Evolutionary conservation across 1,140 invertebrate species (phyloP).

Genomic region (Metaphire vulgaris): DNA sequence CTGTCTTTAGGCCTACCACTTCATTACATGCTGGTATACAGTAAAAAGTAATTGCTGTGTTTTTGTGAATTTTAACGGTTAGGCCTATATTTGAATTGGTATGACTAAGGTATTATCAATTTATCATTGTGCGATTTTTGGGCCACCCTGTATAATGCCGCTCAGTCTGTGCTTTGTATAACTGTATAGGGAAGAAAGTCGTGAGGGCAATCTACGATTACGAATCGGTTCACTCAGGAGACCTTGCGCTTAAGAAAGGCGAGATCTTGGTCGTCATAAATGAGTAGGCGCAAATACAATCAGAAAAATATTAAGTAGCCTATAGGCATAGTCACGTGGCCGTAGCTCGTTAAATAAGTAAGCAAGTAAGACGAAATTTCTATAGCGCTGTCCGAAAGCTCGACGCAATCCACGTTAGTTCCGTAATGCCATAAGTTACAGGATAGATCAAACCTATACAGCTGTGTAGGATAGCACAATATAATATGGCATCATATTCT

Average conservation of each 20-base stretch:
- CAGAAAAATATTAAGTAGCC: background rate
- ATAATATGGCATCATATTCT: background rate
- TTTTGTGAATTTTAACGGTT: too few relatives aligned
- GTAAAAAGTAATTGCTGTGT: too few relatives aligned
- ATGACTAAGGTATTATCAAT: too few relatives aligned
- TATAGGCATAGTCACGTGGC: background rate
- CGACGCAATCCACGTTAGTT: background rate
- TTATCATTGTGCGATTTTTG: too few relatives aligned
- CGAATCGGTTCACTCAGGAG: background rate
- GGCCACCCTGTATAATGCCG: too few relatives aligned
- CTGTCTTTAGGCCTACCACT: too few relatives aligned
- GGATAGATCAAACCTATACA: background rate
- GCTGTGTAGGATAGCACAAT: background rate
- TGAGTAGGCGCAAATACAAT: background rate
- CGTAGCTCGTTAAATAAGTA: too few relatives aligned
- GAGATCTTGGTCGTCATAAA: constrained; percentile 7
- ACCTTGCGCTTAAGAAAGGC: constrained; percentile 12
- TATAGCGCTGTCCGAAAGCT: too few relatives aligned
- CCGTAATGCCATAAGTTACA: background rate
- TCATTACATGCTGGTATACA: too few relatives aligned
- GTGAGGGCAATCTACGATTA: constrained; percentile 13
- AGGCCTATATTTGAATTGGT: too few relatives aligned
- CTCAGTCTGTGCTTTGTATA: too few relatives aligned
- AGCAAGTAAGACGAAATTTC: too few relatives aligned
- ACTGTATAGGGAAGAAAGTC: constrained; percentile 14